These are phyloP conservation scores for Alethe castanea DNA, from an alignment of 2,113 vertebrate genomes.

Conservation along the genomic window DNA sequence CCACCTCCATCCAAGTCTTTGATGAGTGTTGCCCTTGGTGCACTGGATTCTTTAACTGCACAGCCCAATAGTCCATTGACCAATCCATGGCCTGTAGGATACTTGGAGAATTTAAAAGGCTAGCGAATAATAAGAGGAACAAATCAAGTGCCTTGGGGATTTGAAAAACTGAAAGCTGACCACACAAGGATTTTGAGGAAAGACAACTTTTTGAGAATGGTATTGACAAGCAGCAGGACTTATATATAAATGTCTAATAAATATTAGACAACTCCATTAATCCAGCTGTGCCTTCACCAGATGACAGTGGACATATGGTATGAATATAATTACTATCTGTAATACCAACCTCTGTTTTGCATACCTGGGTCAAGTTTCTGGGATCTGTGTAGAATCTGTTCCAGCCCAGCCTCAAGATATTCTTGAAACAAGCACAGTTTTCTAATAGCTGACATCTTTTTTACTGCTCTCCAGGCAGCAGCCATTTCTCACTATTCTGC, in stretches of 20 bases:
- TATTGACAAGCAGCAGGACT: background rate
- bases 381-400: background rate
- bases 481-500: background rate
- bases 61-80: background rate
- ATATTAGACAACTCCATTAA: background rate
- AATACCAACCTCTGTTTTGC: background rate
- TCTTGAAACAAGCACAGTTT: background rate
- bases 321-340: background rate
- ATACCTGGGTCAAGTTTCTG: background rate
- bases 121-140: background rate
- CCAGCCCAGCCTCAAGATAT: background rate
- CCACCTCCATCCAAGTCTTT: slow-evolving; percentile 36
- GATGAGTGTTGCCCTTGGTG: slow-evolving; percentile 1
- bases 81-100: background rate
- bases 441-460: background rate
- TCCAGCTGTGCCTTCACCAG: background rate
- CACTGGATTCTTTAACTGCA: background rate
- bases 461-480: background rate
- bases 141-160: background rate
- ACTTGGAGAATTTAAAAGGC: background rate
- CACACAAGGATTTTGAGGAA: background rate
- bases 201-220: background rate
- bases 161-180: background rate
- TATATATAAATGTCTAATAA: background rate
- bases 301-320: background rate